Percentiles rank a stretch among this genome's conserved stretches.
Evolutionary conservation across 2,797 vertebrate genomes (phyloP).

Genomic region (Acipenser oxyrinchus): DNA sequence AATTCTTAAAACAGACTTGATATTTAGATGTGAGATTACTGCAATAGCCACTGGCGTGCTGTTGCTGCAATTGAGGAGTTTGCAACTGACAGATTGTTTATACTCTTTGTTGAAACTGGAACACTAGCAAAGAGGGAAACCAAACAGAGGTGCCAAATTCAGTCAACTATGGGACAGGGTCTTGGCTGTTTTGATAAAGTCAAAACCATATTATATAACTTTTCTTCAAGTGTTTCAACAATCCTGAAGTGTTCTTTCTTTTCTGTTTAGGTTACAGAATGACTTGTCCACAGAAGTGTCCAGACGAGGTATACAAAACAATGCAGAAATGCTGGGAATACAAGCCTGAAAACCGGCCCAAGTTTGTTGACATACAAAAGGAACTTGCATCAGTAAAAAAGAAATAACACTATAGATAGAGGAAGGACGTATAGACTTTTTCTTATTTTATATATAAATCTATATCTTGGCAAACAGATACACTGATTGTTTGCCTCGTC

Average conservation of each 20-base stretch:
- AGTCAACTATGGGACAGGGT: no score
- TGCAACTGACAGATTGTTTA: no score
- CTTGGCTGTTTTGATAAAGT: no score
- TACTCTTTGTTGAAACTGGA: no score
- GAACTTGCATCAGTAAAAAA: conserved; percentile 79
- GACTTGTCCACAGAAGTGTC: conserved; percentile 87
- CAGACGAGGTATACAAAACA: conserved; percentile 87
- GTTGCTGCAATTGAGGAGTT: no score
- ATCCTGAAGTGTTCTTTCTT: conserved; percentile 16
- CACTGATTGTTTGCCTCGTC: conserved; percentile 38
- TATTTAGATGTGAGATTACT: no score
- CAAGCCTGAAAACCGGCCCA: conserved; percentile 84
- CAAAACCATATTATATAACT: no score
- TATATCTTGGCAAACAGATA: conserved; percentile 32
- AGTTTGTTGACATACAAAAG: conserved; percentile 81
- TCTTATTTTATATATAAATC: conserved; percentile 17
- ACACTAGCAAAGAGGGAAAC: no score
- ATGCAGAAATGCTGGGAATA: conserved; percentile 96
- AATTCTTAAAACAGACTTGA: no score
- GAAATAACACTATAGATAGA: conserved; percentile 46
- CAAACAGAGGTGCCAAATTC: no score
- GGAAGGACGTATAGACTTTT: background rate
- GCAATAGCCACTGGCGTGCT: no score
- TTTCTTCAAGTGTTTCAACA: no score
- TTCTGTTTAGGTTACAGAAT: conserved; percentile 80